Evolutionary conservation across 2,797 vertebrate genomes (phyloP).

Genomic region (Sebastolobus alascanus): DNA sequence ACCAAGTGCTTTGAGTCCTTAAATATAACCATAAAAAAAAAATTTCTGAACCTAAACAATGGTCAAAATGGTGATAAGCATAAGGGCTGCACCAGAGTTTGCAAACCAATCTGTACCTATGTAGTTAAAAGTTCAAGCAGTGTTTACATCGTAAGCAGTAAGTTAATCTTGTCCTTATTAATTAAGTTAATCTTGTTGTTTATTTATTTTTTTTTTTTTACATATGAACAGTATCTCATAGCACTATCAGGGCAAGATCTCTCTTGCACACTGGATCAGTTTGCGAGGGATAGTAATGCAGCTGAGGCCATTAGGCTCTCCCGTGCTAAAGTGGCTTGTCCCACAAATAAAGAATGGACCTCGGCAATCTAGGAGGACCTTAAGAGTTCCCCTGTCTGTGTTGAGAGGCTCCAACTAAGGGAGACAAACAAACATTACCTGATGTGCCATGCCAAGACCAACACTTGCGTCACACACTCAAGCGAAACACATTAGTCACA

Average conservation of each 20-base stretch:
- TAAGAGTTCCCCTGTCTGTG: background rate
- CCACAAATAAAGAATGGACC: background rate
- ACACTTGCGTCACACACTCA: slow-evolving; percentile 29
- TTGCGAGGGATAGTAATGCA: background rate
- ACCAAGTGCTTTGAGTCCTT: background rate
- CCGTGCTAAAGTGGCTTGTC: background rate
- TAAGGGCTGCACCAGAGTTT: background rate
- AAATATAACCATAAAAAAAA: background rate
- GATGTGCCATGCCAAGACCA: slow-evolving; percentile 23
- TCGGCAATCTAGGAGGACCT: background rate
- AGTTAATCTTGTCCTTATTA: background rate
- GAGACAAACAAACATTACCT: slow-evolving; percentile 31
- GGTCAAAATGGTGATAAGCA: background rate
- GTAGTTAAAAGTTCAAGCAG: background rate
- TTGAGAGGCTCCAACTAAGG: slow-evolving; percentile 20
- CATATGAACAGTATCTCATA: background rate
- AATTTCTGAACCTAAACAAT: background rate
- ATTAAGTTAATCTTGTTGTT: background rate
- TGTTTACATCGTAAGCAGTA: background rate
- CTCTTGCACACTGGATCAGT: background rate
- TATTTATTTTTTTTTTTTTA: too few relatives aligned
- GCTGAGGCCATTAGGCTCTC: background rate
- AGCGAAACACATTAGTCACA: background rate
- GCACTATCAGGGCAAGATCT: background rate
- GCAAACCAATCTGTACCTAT: background rate